Percentiles rank a stretch among this genome's conserved stretches.
phyloP scores from a whole-genome alignment of 1,140 invertebrate genomes.

The Nebria ingens region DNA sequence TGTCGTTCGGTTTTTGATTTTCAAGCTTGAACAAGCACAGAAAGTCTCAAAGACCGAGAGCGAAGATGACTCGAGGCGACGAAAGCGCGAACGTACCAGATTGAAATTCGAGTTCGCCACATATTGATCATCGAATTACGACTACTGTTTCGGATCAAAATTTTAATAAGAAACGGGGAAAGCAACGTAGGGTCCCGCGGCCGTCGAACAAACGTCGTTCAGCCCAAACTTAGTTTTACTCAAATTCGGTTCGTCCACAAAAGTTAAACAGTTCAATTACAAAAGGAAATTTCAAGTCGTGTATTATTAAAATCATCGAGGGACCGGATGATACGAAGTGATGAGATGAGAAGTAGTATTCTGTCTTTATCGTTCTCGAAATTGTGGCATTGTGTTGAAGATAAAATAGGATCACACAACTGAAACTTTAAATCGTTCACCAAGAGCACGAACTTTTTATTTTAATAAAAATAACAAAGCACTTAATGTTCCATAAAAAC shows the following conservation, averaged over 20 bases:
- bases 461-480: too few species aligned
- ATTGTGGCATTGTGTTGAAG: too few species aligned
- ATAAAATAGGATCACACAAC: too few species aligned
- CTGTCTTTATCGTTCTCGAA: too few species aligned
- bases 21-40: background rate
- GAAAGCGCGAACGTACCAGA: background rate
- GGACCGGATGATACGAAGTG: too few species aligned
- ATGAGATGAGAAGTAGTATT: too few species aligned
- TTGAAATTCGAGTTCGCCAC: background rate
- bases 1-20: background rate
- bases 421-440: too few species aligned
- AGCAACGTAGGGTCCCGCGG: background rate
- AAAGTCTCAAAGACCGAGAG: background rate
- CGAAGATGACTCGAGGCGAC: background rate
- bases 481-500: too few species aligned
- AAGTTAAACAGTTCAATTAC: background rate
- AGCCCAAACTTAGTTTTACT: background rate
- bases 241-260: background rate
- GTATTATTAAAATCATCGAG: background rate
- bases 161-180: background rate
- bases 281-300: background rate
- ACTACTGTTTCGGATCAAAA: background rate
- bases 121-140: background rate
- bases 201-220: background rate
- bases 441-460: too few species aligned